Base-by-base conservation (phyloP, 2,797 vertebrate genomes). In the Takifugu ocellatus region DNA sequence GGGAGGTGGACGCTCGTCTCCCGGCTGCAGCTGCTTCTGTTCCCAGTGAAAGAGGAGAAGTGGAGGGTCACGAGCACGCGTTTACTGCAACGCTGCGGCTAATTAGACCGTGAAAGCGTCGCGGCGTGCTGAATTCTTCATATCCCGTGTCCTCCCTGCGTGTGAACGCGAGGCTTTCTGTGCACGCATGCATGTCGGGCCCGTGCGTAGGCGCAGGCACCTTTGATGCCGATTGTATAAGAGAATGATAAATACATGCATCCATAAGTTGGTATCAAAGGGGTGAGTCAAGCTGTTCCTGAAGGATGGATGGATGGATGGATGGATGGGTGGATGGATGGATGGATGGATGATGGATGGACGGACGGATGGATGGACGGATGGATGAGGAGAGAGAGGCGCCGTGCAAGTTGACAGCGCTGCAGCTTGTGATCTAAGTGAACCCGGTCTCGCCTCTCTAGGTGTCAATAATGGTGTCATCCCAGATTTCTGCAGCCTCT, bases 71-170 rank as follows among this genome's bases (percentile, higher is more conserved):
- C 67, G 51, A 72, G 84, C 75, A 84, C 61, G 21, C 21, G 65
- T 84, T 89, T 88, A 82, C 85, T 84, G 83, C 80, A 84, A 86
- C 82, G 75, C 62, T 76, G 78, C 80, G 74, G 85, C 78, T 87
- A 82, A 87, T 87, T 86, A 84, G 81, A 84, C 84, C 61, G 79
- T 86, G 81, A 88, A 89, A 88, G 88, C 90, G 84, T 88, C 76
- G 78, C 81, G 59, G 67, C 71, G 61, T 71, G 68, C 79, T 88
- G 66, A 88, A 89, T 89, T 82, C 84, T 85, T 87, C 80, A 82
- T 81, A 55, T 70, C 66, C 59, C 48, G 48, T 58, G 58, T 64
- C 59, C 54, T 66, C 27, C 63, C 65, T 70, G 73, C 53, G 55
- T 26, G 29, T 16, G 58, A 24, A 7, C 49, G 46, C 49, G 52